Evolutionary conservation across 2,113 vertebrate genomes (phyloP), one percentile per base, ranked within the genome.

Genomic region (Ascaphus truei): DNA sequence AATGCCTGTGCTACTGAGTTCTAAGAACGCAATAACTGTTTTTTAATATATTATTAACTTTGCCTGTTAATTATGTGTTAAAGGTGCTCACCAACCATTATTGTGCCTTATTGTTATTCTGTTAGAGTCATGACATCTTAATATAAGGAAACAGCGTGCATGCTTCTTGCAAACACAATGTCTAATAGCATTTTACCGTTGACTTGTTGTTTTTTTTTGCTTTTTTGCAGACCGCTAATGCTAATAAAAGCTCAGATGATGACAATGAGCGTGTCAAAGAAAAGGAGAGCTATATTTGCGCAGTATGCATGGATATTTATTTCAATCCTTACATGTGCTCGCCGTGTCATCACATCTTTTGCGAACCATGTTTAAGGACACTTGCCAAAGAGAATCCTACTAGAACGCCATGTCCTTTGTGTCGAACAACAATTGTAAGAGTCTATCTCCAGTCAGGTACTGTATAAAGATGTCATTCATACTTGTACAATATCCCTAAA

Each of bases 261-360:
- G 85, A 87, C 9, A 74, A 72, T 47, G 85, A 87, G 71, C 76
- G 80, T 68, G 84, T 85, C 75, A 83, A 86, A 72, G 90, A 89
- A 72, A 91, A 89, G 76, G 94, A 96, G 47, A 88, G 88, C 77
- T 92, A 92, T 72, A 89, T 92, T 26, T 98, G 96, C 64, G 92
- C 95, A 0, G 90, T 98, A 15, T 98, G 95, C 68, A 83, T 98
- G 60, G 95, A 98, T 74, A 76, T 98, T 52, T 98, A 93, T 85
- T 94, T 93, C 87, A 94, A 93, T 75, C 96, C 95, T 1, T 85
- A 93, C 75, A 93, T 90, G 92, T 97, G 95, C 72, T 90, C 93
- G 63, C 93, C 95, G 22, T 98, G 96, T 62, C 90, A 83, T 5
- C 96, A 98, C 72, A 83, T 96, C 78, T 98, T 98, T 85, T 98